A percentile compares a stretch with the other conserved stretches of the same genome.
Conservation (phyloP, 2,797 vertebrate species). For the Bufotes viridis region DNA sequence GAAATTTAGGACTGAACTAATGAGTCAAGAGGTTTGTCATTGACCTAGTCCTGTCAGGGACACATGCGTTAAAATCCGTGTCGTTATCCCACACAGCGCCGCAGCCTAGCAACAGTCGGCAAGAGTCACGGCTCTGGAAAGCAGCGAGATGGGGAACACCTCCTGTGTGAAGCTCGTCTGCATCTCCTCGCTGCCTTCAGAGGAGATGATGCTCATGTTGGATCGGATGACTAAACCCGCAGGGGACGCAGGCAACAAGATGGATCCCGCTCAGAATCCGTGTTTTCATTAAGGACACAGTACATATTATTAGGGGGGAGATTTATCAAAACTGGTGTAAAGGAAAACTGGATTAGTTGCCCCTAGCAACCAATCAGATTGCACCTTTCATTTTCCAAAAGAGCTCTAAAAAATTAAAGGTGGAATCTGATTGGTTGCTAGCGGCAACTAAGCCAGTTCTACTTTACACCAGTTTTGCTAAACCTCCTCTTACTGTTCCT, state of each 20-base stretch:
- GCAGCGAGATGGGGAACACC: neutral
- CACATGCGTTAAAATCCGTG: constrained; percentile 28
- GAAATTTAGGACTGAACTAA: constrained; percentile 13
- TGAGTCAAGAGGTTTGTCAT: constrained; percentile 48
- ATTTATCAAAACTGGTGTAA: too few species aligned
- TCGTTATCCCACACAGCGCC: constrained; percentile 37
- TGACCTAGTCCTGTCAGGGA: constrained; percentile 54
- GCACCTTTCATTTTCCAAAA: too few species aligned
- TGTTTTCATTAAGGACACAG: neutral
- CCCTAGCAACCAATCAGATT: too few species aligned
- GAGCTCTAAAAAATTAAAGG: too few species aligned
- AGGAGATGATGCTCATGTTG: neutral
- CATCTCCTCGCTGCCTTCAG: neutral
- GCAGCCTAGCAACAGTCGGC: constrained; percentile 53
- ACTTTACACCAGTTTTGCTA: too few species aligned
- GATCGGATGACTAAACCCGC: neutral
- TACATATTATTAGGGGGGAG: too few species aligned
- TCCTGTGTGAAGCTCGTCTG: constrained; percentile 13
- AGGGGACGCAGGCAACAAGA: neutral
- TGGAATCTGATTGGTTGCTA: too few species aligned
- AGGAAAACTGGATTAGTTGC: too few species aligned
- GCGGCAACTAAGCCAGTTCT: too few species aligned
- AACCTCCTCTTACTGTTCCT: too few species aligned
- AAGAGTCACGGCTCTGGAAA: constrained; percentile 20
- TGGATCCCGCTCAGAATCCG: neutral